Conservation (phyloP, 2,797 vertebrate genomes). For the Hippoglossus hippoglossus region DNA sequence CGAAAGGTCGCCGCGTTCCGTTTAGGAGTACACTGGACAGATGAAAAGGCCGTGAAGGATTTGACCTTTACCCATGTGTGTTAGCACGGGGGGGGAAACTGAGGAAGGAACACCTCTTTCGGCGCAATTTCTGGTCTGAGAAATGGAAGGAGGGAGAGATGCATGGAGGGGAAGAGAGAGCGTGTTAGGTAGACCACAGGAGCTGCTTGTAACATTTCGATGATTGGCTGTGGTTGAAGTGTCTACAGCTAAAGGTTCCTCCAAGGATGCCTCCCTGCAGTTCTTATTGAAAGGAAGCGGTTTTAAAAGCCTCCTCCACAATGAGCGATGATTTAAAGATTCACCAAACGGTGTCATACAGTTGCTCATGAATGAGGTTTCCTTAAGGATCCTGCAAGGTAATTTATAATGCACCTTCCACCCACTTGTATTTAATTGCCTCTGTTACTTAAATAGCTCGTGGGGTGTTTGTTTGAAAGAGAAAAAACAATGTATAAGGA, state of each 20-base stretch:
- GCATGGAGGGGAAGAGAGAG: neutral
- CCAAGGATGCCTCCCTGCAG: neutral
- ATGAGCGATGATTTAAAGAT: slow-evolving; percentile 27
- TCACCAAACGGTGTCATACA: slow-evolving; percentile 1
- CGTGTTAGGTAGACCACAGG: neutral
- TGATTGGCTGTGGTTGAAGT: slow-evolving; percentile 21
- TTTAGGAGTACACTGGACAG: slow-evolving; percentile 48
- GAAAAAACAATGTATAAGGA: neutral
- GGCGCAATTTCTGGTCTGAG: slow-evolving; percentile 7
- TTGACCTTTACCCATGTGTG: slow-evolving; percentile 69
- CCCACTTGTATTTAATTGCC: slow-evolving; percentile 31
- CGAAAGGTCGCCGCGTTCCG: slow-evolving; percentile 70
- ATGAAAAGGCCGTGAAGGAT: slow-evolving; percentile 69
- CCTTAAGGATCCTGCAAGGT: neutral
- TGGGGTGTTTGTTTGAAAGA: slow-evolving; percentile 4
- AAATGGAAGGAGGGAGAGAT: slow-evolving; percentile 8
- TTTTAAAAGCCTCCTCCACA: slow-evolving; percentile 12
- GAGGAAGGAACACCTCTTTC: slow-evolving; percentile 20
- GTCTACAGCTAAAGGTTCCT: slow-evolving; percentile 18
- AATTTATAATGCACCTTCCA: slow-evolving; percentile 32
- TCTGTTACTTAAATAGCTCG: neutral
- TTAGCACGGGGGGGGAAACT: neutral
- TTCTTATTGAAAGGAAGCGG: slow-evolving; percentile 10
- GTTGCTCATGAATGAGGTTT: slow-evolving; percentile 20
- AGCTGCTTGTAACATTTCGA: too few relatives aligned